Evolutionary conservation across 1,140 invertebrate species (phyloP), one percentile per base, ranked within the genome.

Genomic region (Diachasmimorpha longicaudata): DNA sequence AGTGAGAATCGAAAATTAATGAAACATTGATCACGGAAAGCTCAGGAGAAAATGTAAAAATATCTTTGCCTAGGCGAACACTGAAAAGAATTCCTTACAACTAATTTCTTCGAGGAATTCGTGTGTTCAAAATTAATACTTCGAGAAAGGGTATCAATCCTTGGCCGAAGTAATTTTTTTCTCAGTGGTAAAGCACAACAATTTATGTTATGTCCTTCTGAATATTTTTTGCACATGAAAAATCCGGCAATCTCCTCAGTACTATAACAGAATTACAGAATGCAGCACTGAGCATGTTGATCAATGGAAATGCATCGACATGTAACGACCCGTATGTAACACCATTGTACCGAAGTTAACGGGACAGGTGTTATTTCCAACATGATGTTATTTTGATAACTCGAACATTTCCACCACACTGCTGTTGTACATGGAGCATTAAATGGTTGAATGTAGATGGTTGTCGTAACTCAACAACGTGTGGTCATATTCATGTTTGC

Each of bases 1-100:
- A 16, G 8, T 6, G 14, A 46, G 31, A 36, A 73, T 16, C 16
- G 36, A 75, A 75, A 58, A 52, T 75, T 69, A 31, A 74, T 72
- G 71, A 72, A 44, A 36, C 19, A 10, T 21, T 11, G 16, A 70
- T 70, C n/a, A 48, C 19, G 16, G 69, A n/a, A 19, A 36, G 31
- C 19, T 21, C 55, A 42, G 19, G 5, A 52, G 48, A 52, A 52
- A 2, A 14, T 52, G 1, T 52, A 13, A 13, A 42, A 42, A 42
- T 10, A 42, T 31, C 39, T 42, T 9, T 42, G 39, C 6, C 2
- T 6, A 31, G 31, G 2, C 31, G 31, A 3, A 31, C 31, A 6
- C 6, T 31, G 39, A 42, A 9, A 9, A 42, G 11, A 42, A 42
- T 11, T 1, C 39, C 9, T 13, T 42, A 10, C 4, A 42, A 42